These are phyloP conservation scores for Hemithea aestivaria DNA, from an alignment of 2,888 invertebrate species.

Conservation along the genomic window DNA sequence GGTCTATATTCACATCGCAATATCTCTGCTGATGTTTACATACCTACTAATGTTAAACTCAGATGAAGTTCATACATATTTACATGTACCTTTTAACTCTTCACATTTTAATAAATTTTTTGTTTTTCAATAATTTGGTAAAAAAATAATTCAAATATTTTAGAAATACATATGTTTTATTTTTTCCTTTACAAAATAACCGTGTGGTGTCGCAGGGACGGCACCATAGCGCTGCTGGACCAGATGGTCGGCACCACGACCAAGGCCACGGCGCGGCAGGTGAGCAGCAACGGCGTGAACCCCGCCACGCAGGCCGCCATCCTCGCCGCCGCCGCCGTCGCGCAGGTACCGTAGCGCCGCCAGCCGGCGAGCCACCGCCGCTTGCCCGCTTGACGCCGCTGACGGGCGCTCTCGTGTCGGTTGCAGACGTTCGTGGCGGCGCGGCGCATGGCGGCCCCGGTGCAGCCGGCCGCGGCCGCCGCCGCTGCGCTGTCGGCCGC, in stretches of 20 bases:
- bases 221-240: constrained; percentile 71
- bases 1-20: constrained; percentile 36
- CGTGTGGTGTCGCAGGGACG: constrained; percentile 49
- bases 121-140: too few species aligned
- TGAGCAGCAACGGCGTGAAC: constrained; percentile 57
- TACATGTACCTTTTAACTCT: too few species aligned
- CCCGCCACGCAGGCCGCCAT: constrained; percentile 78
- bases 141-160: too few species aligned
- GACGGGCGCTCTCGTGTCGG: constrained; percentile 2
- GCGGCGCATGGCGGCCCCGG: constrained; percentile 70
- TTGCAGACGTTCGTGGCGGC: constrained; percentile 68
- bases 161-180: too few species aligned
- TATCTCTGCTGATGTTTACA: background rate
- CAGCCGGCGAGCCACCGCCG: constrained; percentile 78
- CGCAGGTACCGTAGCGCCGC: constrained; percentile 71
- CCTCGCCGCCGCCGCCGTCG: constrained; percentile 79
- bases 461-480: constrained; percentile 73
- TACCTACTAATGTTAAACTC: too few species aligned
- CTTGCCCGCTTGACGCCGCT: constrained; percentile 64
- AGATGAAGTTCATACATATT: too few species aligned
- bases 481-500: constrained; percentile 72
- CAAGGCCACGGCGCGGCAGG: constrained; percentile 63
- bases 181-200: too few species aligned
- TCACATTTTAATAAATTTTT: too few species aligned
- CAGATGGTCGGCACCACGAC: constrained; percentile 77